Evolutionary conservation across 2,888 invertebrate genomes (phyloP).

Genomic region (Nasonovia ribisnigri): DNA sequence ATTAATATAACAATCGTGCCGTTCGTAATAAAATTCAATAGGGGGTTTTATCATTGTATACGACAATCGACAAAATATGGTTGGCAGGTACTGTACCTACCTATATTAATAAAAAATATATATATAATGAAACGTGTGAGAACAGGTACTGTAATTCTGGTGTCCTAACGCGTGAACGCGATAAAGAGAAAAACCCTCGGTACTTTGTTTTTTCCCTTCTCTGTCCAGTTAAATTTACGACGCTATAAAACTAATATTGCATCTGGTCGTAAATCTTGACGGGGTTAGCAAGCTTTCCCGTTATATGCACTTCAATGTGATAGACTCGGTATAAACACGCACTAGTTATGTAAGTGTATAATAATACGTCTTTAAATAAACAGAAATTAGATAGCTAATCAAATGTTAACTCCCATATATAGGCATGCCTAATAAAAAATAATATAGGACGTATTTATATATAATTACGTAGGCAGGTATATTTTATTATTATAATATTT

Average conservation of each 20-base stretch:
- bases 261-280: slow-evolving; percentile 62
- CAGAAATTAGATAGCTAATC: slow-evolving; percentile 40
- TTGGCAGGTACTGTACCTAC: not conserved
- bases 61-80: not conserved
- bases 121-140: slow-evolving; percentile 26
- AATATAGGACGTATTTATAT: not conserved
- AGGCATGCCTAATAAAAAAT: not conserved
- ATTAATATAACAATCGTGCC: not conserved
- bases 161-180: slow-evolving; percentile 61
- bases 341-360: slow-evolving; percentile 43
- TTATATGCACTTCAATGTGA: slow-evolving; percentile 58
- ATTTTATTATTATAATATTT: slow-evolving; percentile 1
- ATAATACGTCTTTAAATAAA: slow-evolving; percentile 42
- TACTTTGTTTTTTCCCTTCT: slow-evolving; percentile 63
- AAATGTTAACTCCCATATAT: slow-evolving; percentile 23
- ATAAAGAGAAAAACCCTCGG: slow-evolving; percentile 60
- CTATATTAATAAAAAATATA: slow-evolving; percentile 9
- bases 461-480: not conserved
- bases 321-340: slow-evolving; percentile 60
- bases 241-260: slow-evolving; percentile 64
- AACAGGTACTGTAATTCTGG: slow-evolving; percentile 53
- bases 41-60: slow-evolving; percentile 31
- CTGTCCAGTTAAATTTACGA: slow-evolving; percentile 60
- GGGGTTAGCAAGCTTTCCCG: slow-evolving; percentile 60
- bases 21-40: slow-evolving; percentile 36